Evolutionary conservation across 2,888 invertebrate species (phyloP), one percentile per base, ranked within the genome.

Genomic region (Erynnis tages): DNA sequence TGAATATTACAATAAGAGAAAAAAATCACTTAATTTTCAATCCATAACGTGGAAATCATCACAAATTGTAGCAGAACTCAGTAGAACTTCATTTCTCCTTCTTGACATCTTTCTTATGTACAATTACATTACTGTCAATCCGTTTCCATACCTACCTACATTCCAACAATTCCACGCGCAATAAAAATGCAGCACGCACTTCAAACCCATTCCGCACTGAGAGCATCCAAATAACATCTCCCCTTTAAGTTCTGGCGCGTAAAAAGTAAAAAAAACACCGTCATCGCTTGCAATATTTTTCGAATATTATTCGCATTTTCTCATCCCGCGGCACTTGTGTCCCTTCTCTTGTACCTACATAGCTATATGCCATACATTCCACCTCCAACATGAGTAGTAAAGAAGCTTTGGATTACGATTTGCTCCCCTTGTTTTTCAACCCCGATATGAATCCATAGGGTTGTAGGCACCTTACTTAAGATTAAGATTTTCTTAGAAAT

Each of bases 361-460:
- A 30, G 13, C 38, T 25, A 38, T 27, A 35, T 10, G 13, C 16
- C 8, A 16, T 16, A 50, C 23, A 38, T 44, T 44, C 32, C 35
- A 16, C 16, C 30, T 23, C 30, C 34, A 49, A 34, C 44, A 30
- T 44, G 19, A 38, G 23, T 30, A 17, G 30, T 29, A 45, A 45
- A 38, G 44, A 30, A 45, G 44, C 44, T 52, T 37, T 30, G 44
- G 44, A 52, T 52, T 44, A 52, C 52, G 21, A 45, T 23, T 50
- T 27, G 29, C 37, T 45, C 43, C 44, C 44, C 52, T 45, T 44
- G 52, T 44, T 45, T 52, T 43, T 44, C 49, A 49, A 13, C 16
- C 16, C 23, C 2, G 34, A 25, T 27, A 34, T 21, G 23, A 41
- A 35, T 35, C 41, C 17, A n/a, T 17, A 10, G 41, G 41, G 30